Evolutionary conservation across 1,140 invertebrate genomes (phyloP).

Genomic region (Drosophila pseudoobscura): DNA sequence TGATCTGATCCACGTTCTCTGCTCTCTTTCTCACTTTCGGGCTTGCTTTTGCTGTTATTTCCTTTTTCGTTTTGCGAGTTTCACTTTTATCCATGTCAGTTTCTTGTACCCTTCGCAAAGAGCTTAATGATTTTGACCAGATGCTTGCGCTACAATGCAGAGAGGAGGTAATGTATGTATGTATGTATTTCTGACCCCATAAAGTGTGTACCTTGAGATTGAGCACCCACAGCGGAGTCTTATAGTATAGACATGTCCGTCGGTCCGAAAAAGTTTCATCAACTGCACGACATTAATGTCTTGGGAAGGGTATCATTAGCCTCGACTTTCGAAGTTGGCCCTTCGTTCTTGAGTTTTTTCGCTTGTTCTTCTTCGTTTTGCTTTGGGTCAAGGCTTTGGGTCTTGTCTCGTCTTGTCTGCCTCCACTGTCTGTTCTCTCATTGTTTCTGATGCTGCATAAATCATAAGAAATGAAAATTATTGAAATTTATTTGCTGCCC

Average conservation of each 20-base stretch:
- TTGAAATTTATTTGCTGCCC: constrained; percentile 52
- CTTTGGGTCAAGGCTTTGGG: constrained; percentile 57
- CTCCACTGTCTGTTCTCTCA: not conserved
- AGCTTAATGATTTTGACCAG: no score
- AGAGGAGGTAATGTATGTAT: no score
- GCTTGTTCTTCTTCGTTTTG: constrained; percentile 30
- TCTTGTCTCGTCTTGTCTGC: constrained; percentile 4
- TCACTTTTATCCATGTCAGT: constrained; percentile 56
- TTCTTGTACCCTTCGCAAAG: constrained; percentile 3
- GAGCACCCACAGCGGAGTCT: no score
- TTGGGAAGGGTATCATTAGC: no score
- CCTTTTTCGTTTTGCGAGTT: constrained; percentile 46
- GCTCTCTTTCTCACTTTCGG: constrained; percentile 1
- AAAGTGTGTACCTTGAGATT: no score
- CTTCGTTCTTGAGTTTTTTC: constrained; percentile 19
- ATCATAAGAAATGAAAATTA: constrained; percentile 41
- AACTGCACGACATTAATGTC: no score
- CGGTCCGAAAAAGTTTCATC: no score
- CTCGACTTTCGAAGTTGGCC: no score
- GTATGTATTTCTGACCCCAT: no score
- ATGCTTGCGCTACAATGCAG: no score
- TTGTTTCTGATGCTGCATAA: constrained; percentile 17
- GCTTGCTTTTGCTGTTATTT: constrained; percentile 33
- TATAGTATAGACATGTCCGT: no score
- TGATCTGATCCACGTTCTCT: no score